Conservation (phyloP, 2,113 vertebrate genomes). For the Elgaria multicarinata region DNA sequence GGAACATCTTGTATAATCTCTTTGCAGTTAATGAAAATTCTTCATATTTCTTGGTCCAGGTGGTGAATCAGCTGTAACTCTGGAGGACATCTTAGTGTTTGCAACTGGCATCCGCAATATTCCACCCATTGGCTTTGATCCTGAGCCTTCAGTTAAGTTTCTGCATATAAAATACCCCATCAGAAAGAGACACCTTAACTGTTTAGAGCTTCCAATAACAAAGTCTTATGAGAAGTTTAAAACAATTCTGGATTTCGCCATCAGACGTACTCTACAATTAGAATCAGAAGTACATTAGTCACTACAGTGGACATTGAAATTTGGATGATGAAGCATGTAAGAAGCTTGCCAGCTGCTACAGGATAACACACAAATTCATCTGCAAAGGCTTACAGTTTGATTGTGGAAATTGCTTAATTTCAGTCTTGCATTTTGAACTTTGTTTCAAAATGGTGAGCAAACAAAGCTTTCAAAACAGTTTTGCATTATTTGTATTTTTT, state of each 20-base stretch:
- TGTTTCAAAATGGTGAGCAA: slow-evolving; percentile 28
- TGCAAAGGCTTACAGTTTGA: background rate
- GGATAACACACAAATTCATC: slow-evolving; percentile 25
- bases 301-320: slow-evolving; percentile 51
- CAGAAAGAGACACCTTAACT: slow-evolving; percentile 78
- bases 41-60: slow-evolving; percentile 74
- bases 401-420: slow-evolving; percentile 19
- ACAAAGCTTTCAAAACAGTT: slow-evolving; percentile 32
- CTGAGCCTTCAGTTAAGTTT: slow-evolving; percentile 85
- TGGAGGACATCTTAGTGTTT: slow-evolving; percentile 89
- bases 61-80: slow-evolving; percentile 82
- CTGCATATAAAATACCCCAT: slow-evolving; percentile 78
- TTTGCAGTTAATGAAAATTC: background rate
- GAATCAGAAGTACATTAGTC: slow-evolving; percentile 61
- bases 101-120: slow-evolving; percentile 80
- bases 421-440: slow-evolving; percentile 22
- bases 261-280: slow-evolving; percentile 72
- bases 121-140: slow-evolving; percentile 82
- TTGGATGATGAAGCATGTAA: slow-evolving; percentile 32
- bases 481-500: slow-evolving; percentile 19
- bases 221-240: slow-evolving; percentile 86
- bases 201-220: slow-evolving; percentile 84
- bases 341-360: slow-evolving; percentile 50
- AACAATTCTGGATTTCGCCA: slow-evolving; percentile 86
- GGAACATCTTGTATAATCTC: background rate